These are phyloP conservation scores for Chirona hameri DNA, from an alignment of 2,888 invertebrate species.

Conservation along the genomic window DNA sequence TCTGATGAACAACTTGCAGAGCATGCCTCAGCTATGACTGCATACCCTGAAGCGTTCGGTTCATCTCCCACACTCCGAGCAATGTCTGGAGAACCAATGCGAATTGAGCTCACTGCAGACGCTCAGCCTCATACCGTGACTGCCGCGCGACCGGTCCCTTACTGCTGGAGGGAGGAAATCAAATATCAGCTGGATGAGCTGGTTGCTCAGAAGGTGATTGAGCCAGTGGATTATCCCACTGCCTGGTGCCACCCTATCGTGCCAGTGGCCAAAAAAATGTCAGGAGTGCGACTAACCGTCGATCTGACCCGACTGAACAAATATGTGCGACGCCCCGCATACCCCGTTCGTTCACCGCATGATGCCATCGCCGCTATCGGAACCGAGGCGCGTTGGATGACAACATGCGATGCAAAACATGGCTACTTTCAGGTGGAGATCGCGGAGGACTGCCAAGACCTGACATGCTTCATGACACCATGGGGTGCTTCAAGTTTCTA, in stretches of 20 bases:
- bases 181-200: background rate
- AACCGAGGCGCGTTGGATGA: background rate
- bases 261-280: background rate
- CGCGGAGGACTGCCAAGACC: background rate
- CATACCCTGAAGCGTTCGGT: background rate
- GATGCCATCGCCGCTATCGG: background rate
- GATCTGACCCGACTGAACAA: background rate
- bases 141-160: background rate
- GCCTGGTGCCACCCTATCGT: background rate
- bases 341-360: background rate
- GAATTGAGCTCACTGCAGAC: background rate
- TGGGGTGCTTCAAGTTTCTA: background rate
- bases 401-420: background rate
- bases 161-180: background rate
- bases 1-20: background rate
- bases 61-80: background rate
- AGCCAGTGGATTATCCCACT: background rate
- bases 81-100: background rate
- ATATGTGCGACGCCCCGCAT: background rate
- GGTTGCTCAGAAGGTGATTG: background rate
- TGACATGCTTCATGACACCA: background rate
- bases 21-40: background rate
- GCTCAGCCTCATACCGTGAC: background rate
- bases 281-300: background rate
- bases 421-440: background rate